phyloP scores from a whole-genome alignment of 2,888 invertebrate species.

The Megastigmus dorsalis region DNA sequence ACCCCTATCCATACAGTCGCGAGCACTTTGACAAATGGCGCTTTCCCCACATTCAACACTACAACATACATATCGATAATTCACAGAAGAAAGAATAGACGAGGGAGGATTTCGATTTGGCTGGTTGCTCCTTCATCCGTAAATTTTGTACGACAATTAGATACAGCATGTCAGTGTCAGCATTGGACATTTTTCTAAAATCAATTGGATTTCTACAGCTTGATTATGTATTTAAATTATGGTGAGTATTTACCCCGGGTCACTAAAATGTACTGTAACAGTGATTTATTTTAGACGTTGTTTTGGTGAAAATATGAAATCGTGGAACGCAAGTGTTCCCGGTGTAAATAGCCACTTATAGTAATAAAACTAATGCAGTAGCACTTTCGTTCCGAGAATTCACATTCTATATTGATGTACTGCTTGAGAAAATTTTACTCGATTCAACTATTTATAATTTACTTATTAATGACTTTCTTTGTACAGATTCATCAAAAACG shows the following conservation, averaged over 20 bases:
- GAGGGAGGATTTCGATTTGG: too few species aligned
- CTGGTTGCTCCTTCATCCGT: too few species aligned
- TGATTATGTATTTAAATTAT: background rate
- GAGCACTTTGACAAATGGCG: constrained; percentile 63
- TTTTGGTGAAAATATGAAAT: background rate
- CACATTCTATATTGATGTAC: constrained; percentile 40
- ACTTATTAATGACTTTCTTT: background rate
- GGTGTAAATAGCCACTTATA: constrained; percentile 6
- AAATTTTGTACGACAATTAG: too few species aligned
- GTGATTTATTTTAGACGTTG: background rate
- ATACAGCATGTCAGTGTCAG: too few species aligned
- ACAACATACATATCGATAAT: background rate
- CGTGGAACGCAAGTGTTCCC: constrained; percentile 21
- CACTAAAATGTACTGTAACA: background rate
- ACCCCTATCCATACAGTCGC: constrained; percentile 64
- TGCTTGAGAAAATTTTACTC: too few species aligned
- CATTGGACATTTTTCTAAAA: too few species aligned
- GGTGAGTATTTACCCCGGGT: constrained; percentile 22
- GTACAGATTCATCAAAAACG: too few species aligned
- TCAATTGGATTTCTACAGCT: background rate
- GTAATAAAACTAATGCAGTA: background rate
- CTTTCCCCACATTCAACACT: constrained; percentile 44
- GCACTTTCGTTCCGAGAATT: constrained; percentile 44
- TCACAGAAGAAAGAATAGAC: background rate
- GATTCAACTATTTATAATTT: background rate